Percentiles rank a stretch among this genome's conserved stretches.
phyloP scores from a whole-genome alignment of 2,888 invertebrate genomes.

The Pandemis heparana region DNA sequence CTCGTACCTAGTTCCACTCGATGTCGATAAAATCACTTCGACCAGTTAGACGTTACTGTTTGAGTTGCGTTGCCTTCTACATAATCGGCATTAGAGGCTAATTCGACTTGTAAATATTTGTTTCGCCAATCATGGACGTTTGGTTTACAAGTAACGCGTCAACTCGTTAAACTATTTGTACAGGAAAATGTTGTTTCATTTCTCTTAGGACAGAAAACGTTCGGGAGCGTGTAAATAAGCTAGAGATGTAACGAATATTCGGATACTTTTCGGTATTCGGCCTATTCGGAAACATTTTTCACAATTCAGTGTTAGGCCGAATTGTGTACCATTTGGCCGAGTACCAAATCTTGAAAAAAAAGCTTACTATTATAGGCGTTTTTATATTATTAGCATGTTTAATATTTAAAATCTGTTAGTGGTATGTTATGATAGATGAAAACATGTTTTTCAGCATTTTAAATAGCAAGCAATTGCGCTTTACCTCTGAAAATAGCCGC shows the following conservation, averaged over 20 bases:
- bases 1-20: conserved; percentile 73
- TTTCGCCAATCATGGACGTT: conserved; percentile 24
- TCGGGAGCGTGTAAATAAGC: conserved; percentile 59
- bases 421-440: too few relatives aligned
- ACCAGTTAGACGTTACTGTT: conserved; percentile 58
- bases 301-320: too few relatives aligned
- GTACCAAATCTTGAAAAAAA: too few relatives aligned
- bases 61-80: conserved; percentile 38
- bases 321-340: too few relatives aligned
- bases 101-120: conserved; percentile 28
- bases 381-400: too few relatives aligned
- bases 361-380: too few relatives aligned
- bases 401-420: too few relatives aligned
- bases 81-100: conserved; percentile 7
- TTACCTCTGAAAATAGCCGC: too few relatives aligned
- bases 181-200: conserved; percentile 54
- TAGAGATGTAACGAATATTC: conserved; percentile 50
- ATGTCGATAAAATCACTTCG: conserved; percentile 76
- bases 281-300: too few relatives aligned
- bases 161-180: conserved; percentile 47
- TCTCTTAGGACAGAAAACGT: conserved; percentile 45
- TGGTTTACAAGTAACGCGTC: conserved; percentile 36
- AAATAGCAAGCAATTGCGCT: too few relatives aligned
- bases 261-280: too few relatives aligned
- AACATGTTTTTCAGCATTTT: too few relatives aligned